A percentile compares a stretch with the other conserved stretches of the same genome.
Conservation (phyloP, 2,113 vertebrate genomes). For the Uropsilus gracilis region DNA sequence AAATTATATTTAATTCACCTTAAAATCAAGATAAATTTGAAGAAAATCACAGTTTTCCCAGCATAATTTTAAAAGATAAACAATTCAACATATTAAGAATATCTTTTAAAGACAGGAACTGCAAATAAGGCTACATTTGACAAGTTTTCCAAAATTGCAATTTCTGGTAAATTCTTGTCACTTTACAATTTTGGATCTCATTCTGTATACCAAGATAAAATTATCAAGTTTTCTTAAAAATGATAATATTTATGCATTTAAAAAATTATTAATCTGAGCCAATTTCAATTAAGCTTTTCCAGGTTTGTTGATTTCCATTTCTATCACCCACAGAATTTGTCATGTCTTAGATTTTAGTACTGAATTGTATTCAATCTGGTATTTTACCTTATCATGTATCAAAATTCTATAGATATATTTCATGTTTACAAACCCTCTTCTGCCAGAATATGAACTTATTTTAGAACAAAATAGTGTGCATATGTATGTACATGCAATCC, state of each 20-base stretch:
- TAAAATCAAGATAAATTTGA: conserved; percentile 53
- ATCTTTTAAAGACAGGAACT: neutral
- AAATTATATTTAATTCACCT: conserved; percentile 64
- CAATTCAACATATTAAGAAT: neutral
- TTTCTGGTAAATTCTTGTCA: neutral
- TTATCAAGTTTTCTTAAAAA: neutral
- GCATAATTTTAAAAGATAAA: conserved; percentile 21
- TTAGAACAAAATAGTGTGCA: neutral
- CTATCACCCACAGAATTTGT: neutral
- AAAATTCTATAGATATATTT: neutral
- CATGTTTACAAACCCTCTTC: neutral
- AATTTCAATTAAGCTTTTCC: neutral
- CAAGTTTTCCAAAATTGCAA: neutral
- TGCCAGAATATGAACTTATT: neutral
- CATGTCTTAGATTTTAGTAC: neutral
- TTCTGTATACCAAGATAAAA: neutral
- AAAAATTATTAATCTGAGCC: neutral
- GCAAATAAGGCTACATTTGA: neutral
- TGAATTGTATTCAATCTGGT: neutral
- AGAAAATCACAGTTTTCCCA: conserved; percentile 22
- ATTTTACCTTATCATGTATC: neutral
- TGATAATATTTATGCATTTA: neutral
- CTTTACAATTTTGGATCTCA: neutral
- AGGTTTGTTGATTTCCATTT: neutral
- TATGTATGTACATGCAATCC: neutral